Evolutionary conservation across 2,888 invertebrate species (phyloP).

Genomic region (Anorthoa munda): DNA sequence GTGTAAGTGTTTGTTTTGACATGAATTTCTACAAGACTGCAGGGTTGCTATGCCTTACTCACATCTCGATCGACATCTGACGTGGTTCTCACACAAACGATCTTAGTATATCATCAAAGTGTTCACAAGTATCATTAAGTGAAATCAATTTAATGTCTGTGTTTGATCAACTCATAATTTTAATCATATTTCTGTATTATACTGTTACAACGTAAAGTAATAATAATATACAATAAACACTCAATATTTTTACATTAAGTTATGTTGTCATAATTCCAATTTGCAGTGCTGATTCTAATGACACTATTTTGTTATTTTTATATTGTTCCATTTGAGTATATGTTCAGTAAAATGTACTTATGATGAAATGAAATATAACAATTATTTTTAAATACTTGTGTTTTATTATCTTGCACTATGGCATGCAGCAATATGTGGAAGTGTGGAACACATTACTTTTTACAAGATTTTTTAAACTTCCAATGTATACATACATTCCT

Average conservation of each 20-base stretch:
- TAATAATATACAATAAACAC: conserved; percentile 62
- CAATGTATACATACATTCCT: no score
- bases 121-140: conserved; percentile 61
- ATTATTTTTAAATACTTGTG: conserved; percentile 81
- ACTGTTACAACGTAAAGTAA: conserved; percentile 63
- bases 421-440: no score
- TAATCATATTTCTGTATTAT: conserved; percentile 52
- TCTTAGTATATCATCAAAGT: conserved; percentile 57
- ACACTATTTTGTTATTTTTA: conserved; percentile 80
- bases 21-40: conserved; percentile 73
- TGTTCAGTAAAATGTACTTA: conserved; percentile 85
- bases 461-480: no score
- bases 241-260: conserved; percentile 65
- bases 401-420: conserved; percentile 66
- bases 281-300: conserved; percentile 59
- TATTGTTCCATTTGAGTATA: conserved; percentile 78
- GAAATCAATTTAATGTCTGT: conserved; percentile 52
- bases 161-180: conserved; percentile 53
- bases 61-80: conserved; percentile 61
- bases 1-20: conserved; percentile 59
- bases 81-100: conserved; percentile 52
- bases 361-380: conserved; percentile 84
- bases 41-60: conserved; percentile 72
- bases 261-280: conserved; percentile 60
- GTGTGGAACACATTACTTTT: not conserved